Evolutionary conservation across 2,113 vertebrate genomes (phyloP).

Genomic region (Gobio gobio): DNA sequence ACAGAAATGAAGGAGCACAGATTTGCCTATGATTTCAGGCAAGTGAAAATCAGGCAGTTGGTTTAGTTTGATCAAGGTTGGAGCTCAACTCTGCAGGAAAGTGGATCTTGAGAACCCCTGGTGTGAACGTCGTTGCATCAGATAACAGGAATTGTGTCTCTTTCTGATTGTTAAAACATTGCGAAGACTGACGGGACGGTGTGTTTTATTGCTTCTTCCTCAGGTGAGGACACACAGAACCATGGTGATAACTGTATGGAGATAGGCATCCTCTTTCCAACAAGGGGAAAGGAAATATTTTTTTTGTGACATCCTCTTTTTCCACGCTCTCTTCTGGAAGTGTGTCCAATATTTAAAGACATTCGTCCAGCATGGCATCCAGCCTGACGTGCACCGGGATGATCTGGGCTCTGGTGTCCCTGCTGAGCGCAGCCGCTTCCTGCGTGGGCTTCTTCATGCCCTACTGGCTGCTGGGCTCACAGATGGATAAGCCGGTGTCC

Average conservation of each 20-base stretch:
- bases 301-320: not conserved
- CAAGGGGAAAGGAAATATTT: slow-evolving; percentile 4
- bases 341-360: not conserved
- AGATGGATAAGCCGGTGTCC: slow-evolving; percentile 94
- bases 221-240: slow-evolving; percentile 2
- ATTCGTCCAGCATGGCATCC: slow-evolving; percentile 81
- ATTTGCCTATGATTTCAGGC: no score
- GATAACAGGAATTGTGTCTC: not conserved
- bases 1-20: no score
- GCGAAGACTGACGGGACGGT: not conserved
- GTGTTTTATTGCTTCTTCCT: not conserved
- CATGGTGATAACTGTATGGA: slow-evolving; percentile 37
- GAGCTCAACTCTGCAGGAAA: no score
- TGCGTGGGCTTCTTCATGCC: slow-evolving; percentile 99
- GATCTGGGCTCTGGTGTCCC: slow-evolving; percentile 91
- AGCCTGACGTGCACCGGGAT: slow-evolving; percentile 90
- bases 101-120: no score
- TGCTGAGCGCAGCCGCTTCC: slow-evolving; percentile 87
- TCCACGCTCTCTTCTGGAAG: slow-evolving; percentile 8
- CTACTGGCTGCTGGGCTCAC: slow-evolving; percentile 96
- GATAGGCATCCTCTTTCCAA: slow-evolving; percentile 7
- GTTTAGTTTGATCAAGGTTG: no score
- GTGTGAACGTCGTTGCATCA: not conserved
- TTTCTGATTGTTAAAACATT: not conserved
- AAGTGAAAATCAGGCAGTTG: no score